These are phyloP conservation scores for Phyllotreta striolata DNA, from an alignment of 2,888 invertebrate genomes.

Conservation along the genomic window DNA sequence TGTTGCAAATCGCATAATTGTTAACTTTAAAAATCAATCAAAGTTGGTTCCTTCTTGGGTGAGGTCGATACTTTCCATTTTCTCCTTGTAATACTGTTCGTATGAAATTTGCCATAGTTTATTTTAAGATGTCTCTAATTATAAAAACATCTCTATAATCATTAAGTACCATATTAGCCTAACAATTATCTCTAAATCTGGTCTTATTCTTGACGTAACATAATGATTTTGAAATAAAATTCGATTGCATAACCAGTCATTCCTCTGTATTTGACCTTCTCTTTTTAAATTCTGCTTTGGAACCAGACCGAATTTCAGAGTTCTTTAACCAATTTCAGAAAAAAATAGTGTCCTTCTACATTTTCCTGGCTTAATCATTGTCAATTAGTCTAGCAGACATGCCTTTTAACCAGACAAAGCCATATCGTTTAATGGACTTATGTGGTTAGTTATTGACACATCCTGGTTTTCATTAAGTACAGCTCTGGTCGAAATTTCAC, in stretches of 20 bases:
- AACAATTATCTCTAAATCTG: slow-evolving; percentile 15
- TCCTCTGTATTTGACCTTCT: slow-evolving; percentile 16
- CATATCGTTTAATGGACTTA: slow-evolving; percentile 6
- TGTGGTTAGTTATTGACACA: neutral
- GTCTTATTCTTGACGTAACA: slow-evolving; percentile 12
- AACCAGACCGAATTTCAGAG: slow-evolving; percentile 4
- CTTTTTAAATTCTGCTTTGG: slow-evolving; percentile 1
- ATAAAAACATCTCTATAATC: slow-evolving; percentile 7
- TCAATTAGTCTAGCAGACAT: slow-evolving; percentile 10
- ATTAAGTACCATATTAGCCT: slow-evolving; percentile 7
- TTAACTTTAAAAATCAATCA: no score
- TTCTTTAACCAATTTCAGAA: slow-evolving; percentile 3
- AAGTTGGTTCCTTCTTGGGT: no score
- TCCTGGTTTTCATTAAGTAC: no score
- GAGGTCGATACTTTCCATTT: no score
- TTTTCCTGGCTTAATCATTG: slow-evolving; percentile 1
- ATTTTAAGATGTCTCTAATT: neutral
- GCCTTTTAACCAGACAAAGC: slow-evolving; percentile 1
- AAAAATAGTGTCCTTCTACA: slow-evolving; percentile 2
- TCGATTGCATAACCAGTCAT: slow-evolving; percentile 19
- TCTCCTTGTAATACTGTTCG: no score
- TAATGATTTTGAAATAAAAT: slow-evolving; percentile 13
- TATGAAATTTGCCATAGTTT: neutral
- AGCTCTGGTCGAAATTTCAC: no score
- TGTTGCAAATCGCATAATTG: no score